Conservation (phyloP, 2,113 vertebrate species). For the Tylochromis polylepis region DNA sequence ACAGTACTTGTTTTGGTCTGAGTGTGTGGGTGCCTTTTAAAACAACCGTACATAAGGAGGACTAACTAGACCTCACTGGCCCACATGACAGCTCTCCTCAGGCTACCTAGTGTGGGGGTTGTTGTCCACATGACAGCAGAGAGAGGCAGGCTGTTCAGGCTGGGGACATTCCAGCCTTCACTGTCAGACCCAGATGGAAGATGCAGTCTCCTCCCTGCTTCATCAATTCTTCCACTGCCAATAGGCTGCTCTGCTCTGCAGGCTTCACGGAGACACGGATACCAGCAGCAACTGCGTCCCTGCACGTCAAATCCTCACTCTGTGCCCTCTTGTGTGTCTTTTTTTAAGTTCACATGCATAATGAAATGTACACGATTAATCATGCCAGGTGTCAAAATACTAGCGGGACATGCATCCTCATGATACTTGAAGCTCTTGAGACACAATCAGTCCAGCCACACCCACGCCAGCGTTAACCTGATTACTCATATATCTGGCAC, state of each 20-base stretch:
- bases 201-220: constrained; percentile 41
- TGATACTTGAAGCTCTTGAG: background rate
- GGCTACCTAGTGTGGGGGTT: constrained; percentile 40
- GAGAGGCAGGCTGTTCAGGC: constrained; percentile 52
- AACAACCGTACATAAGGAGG: constrained; percentile 3
- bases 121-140: constrained; percentile 48
- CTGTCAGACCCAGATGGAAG: constrained; percentile 62
- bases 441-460: background rate
- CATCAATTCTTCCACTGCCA: constrained; percentile 41
- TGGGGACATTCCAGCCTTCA: constrained; percentile 55
- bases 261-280: constrained; percentile 10
- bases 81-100: constrained; percentile 50
- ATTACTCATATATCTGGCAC: background rate
- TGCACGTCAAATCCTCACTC: constrained; percentile 10
- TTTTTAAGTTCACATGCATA: background rate
- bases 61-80: constrained; percentile 15
- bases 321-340: background rate
- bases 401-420: background rate
- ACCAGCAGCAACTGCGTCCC: constrained; percentile 6
- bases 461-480: background rate
- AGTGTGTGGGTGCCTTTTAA: constrained; percentile 38
- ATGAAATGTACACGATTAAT: background rate
- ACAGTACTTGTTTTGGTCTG: constrained; percentile 8
- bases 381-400: background rate
- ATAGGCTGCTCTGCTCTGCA: constrained; percentile 26